Percentiles rank a stretch among this genome's conserved stretches.
These are phyloP conservation scores for Thamnophis sirtalis DNA, from an alignment of 2,113 vertebrate species.

Conservation along the genomic window DNA sequence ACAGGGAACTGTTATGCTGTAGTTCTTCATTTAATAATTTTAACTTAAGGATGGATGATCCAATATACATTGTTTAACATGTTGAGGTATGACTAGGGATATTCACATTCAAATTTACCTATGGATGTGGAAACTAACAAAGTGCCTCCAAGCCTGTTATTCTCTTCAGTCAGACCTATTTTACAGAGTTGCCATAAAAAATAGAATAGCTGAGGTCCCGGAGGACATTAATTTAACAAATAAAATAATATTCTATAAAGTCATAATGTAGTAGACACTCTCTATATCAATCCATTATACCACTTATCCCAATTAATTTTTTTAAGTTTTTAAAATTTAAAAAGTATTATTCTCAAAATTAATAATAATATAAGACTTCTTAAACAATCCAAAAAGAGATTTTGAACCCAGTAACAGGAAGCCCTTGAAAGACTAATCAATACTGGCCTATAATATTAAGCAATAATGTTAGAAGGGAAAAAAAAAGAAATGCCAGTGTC, in stretches of 20 bases:
- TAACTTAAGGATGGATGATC: neutral
- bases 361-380: neutral
- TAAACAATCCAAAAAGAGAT: neutral
- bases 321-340: neutral
- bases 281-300: neutral
- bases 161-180: neutral
- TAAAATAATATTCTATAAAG: neutral
- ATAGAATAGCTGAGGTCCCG: neutral
- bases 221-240: neutral
- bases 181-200: neutral
- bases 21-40: neutral
- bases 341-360: neutral
- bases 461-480: neutral
- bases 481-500: constrained; percentile 1
- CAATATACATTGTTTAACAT: neutral
- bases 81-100: neutral
- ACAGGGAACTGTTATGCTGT: neutral
- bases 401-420: neutral
- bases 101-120: neutral
- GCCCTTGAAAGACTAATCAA: neutral
- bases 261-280: neutral
- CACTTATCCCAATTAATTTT: neutral
- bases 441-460: neutral
- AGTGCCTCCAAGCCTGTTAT: neutral
- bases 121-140: neutral